Conservation (phyloP, 92 coral and sea anemone species). For the Umimayanthus chanpuru region DNA sequence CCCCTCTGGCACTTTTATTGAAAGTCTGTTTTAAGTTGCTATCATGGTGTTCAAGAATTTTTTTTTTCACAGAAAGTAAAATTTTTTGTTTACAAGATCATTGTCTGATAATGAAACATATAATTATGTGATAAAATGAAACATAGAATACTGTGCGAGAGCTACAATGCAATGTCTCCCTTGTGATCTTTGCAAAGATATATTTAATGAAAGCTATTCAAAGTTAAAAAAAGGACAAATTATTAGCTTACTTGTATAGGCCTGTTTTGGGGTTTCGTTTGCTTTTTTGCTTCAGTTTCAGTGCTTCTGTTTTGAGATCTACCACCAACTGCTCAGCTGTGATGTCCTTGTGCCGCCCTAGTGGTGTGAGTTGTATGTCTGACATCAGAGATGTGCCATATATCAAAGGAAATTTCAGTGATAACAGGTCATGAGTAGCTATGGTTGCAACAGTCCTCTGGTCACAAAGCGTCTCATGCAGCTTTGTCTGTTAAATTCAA, state of each 20-base stretch:
- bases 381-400: conserved; percentile 73
- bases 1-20: too few species aligned
- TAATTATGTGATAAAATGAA: too few species aligned
- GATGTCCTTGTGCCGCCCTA: conserved; percentile 77
- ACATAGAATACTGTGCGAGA: too few species aligned
- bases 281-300: conserved; percentile 80
- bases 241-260: conserved; percentile 71
- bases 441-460: conserved; percentile 91
- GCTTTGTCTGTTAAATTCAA: conserved; percentile 69
- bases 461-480: conserved; percentile 91
- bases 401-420: conserved; percentile 78
- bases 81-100: too few species aligned
- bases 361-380: conserved; percentile 72
- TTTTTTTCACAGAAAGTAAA: too few species aligned
- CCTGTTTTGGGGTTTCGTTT: conserved; percentile 94
- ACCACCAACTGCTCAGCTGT: conserved; percentile 81
- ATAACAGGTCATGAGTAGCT: conserved; percentile 82
- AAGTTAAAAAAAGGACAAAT: too few species aligned
- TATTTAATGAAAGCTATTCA: too few species aligned
- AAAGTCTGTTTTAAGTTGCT: too few species aligned
- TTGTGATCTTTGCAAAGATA: too few species aligned
- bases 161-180: too few species aligned
- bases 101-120: too few species aligned
- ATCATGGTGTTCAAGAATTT: too few species aligned
- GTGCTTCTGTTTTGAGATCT: conserved; percentile 81